Base-by-base conservation (phyloP, 2,888 invertebrate species). In the Pterostichus niger region DNA sequence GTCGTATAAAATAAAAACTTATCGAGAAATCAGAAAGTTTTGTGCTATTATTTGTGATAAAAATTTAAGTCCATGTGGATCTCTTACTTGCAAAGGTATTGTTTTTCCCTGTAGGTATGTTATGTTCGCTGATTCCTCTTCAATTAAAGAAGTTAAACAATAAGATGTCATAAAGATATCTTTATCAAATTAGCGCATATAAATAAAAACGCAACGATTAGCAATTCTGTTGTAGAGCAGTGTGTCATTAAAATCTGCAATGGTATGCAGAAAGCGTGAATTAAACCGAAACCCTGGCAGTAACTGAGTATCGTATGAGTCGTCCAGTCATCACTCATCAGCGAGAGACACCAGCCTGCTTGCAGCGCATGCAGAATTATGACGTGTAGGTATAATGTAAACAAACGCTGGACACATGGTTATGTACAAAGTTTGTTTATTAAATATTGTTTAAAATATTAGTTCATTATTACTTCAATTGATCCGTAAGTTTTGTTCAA, bases 221-320 rank as follows among this genome's bases (percentile, higher is more conserved):
- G 56, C 52, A 76, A 13, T 54, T 33, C 56, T 56, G 10, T 13
- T 56, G 13, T 54, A 33, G 75, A 52, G 76, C 76, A 76, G 56
- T 76, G 56, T 76, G 76, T 76, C 76, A 76, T 76, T 33, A n/a
- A 76, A 76, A 35, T 54, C 10, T 76, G 76, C 76, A 52, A 11
- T 10, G 56, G 17, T 49, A 11, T 33, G 56, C 76, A 54, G 49
- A 75, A 64, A 68, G 1, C 5, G 35, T 40, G 6, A 68, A 76
- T 54, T 35, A 56, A 52, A 71, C 15, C 44, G 40, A 33, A 40
- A 64, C 64, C 56, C 49, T 31, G 54, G 15, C 24, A 64, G 40
- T 49, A 13, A 11, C 64, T 35, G 33, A 35, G 35, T 64, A 64
- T 56, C 56, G 40, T 68, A 76, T 76, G 76, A 76, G 56, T 76